These are phyloP conservation scores for Auanema sp. DNA, from an alignment of 2,888 invertebrate species.

Conservation along the genomic window DNA sequence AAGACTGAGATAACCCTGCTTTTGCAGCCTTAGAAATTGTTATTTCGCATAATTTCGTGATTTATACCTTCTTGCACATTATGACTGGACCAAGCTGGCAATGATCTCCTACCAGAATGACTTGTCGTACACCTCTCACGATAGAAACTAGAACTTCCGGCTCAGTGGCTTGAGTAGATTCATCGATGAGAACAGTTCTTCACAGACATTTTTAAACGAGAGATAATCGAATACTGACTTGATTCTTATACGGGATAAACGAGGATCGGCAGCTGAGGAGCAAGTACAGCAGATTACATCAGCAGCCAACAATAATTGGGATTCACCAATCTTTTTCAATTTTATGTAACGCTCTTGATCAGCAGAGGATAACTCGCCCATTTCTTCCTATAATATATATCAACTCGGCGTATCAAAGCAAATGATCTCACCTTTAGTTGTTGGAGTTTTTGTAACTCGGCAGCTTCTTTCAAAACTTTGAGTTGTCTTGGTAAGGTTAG, in stretches of 20 bases:
- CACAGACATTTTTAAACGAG: conserved; percentile 5
- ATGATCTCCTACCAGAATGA: conserved; percentile 97
- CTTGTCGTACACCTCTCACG: conserved; percentile 91
- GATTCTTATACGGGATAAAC: conserved; percentile 82
- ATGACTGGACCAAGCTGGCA: conserved; percentile 98
- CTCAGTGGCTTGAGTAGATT: conserved; percentile 69
- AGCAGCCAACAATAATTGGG: conserved; percentile 72
- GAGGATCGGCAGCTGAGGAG: conserved; percentile 94
- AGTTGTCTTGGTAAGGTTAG: conserved; percentile 96
- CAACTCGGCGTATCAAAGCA: conserved; percentile 10
- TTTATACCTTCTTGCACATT: conserved; percentile 75
- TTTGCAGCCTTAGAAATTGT: conserved; percentile 79
- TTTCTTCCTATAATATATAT: conserved; percentile 76
- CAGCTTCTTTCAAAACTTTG: conserved; percentile 86
- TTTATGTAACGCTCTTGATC: conserved; percentile 84
- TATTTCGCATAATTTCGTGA: not conserved
- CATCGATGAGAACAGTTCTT: conserved; percentile 62
- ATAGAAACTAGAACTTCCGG: conserved; percentile 85
- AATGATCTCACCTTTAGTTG: conserved; percentile 82
- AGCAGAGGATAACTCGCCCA: conserved; percentile 90
- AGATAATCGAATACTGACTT: conserved; percentile 15
- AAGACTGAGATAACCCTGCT: conserved; percentile 92
- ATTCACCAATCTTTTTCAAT: conserved; percentile 33
- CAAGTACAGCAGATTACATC: conserved; percentile 99
- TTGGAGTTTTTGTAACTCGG: conserved; percentile 90